phyloP scores from a whole-genome alignment of 2,888 invertebrate species.

The Latrodectus hesperus region DNA sequence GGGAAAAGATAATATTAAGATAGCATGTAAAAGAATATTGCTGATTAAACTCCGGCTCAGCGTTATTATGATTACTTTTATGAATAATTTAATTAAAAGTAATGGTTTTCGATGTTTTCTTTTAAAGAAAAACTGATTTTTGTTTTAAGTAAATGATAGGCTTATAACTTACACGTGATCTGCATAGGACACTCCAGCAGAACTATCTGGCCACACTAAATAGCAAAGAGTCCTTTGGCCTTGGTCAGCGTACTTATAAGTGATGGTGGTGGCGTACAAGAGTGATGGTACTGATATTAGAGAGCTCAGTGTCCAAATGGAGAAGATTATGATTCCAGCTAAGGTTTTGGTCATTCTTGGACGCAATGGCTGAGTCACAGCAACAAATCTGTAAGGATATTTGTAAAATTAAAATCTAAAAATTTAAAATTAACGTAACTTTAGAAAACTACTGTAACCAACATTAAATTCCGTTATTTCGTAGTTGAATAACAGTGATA shows the following conservation, averaged over 20 bases:
- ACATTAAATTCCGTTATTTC: too few species aligned
- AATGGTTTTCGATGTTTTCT: too few species aligned
- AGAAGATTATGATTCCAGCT: constrained; percentile 84
- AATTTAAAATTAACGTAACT: too few species aligned
- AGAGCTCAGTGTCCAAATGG: constrained; percentile 88
- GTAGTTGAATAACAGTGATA: too few species aligned
- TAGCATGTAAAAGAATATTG: too few species aligned
- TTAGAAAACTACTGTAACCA: too few species aligned
- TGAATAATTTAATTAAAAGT: too few species aligned
- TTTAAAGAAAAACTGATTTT: too few species aligned
- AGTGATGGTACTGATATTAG: constrained; percentile 86
- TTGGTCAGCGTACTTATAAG: constrained; percentile 81
- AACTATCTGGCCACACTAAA: constrained; percentile 87
- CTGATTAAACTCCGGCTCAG: too few species aligned
- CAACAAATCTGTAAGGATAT: constrained; percentile 84
- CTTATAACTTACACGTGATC: constrained; percentile 82
- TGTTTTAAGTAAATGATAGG: background rate
- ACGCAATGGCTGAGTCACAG: constrained; percentile 90
- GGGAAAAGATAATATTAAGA: too few species aligned
- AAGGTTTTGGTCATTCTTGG: constrained; percentile 88
- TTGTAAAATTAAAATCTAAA: too few species aligned
- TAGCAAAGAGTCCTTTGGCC: constrained; percentile 84
- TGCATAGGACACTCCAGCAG: constrained; percentile 82
- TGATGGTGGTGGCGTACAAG: constrained; percentile 85
- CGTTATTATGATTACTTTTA: too few species aligned